Evolutionary conservation across 2,113 vertebrate species (phyloP).

Genomic region (Ceyx margarethae): DNA sequence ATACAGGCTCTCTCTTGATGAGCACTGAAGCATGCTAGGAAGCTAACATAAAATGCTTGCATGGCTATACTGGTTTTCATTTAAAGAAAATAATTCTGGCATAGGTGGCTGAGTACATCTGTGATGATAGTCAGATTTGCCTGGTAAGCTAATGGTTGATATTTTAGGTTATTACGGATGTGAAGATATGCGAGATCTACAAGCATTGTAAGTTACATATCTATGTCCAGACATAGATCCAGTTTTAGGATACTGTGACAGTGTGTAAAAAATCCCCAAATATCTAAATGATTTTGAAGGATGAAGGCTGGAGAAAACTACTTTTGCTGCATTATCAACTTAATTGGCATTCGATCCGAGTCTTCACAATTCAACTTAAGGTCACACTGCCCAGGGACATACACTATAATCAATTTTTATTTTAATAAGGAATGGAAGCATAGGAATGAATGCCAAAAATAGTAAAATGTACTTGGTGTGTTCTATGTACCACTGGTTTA

Average conservation of each 20-base stretch:
- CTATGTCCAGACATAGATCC: not conserved
- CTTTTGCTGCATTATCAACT: not conserved
- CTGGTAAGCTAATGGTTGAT: rapidly evolving
- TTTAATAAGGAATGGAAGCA: not conserved
- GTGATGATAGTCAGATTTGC: not conserved
- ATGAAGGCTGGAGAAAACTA: not conserved
- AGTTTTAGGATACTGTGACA: not conserved
- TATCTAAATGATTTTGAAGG: not conserved
- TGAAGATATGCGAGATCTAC: not conserved
- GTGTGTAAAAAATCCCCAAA: not conserved
- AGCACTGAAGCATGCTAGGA: not conserved
- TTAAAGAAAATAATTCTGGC: not conserved
- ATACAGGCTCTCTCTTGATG: not conserved
- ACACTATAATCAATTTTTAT: not conserved
- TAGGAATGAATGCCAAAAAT: not conserved
- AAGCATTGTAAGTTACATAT: not conserved
- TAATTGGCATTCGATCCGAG: not conserved
- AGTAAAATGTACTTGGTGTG: not conserved
- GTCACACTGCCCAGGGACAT: not conserved
- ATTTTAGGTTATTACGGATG: not conserved
- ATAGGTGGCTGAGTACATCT: not conserved
- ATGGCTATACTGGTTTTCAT: not conserved
- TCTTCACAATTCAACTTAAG: not conserved
- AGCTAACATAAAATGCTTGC: not conserved
- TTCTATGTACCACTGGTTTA: not conserved